Evolutionary conservation across 2,797 vertebrate species (phyloP).

Genomic region (Falco novaeseelandiae): DNA sequence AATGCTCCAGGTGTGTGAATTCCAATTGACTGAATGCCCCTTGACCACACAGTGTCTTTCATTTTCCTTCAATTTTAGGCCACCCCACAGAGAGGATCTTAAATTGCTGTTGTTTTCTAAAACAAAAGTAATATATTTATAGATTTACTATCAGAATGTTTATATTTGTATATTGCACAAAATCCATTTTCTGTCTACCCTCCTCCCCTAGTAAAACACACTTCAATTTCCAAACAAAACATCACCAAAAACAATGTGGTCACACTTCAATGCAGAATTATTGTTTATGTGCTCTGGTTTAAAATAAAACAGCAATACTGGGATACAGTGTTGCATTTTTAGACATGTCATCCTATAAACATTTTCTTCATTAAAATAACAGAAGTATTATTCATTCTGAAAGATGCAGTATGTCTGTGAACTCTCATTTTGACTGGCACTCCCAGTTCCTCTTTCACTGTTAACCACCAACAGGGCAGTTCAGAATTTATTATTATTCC

Average conservation of each 20-base stretch:
- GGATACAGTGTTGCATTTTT: slow-evolving; percentile 33
- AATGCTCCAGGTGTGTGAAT: not conserved
- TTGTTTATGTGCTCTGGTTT: slow-evolving; percentile 2
- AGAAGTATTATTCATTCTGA: not conserved
- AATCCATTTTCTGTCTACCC: slow-evolving; percentile 15
- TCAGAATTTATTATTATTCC: not conserved
- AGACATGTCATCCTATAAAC: not conserved
- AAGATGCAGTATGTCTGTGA: not conserved
- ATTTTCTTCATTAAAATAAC: slow-evolving; percentile 41
- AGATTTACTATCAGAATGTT: slow-evolving; percentile 35
- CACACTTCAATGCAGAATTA: slow-evolving; percentile 33
- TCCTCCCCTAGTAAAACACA: not conserved
- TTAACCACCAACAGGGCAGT: not conserved
- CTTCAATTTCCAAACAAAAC: slow-evolving; percentile 38
- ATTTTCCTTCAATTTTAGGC: slow-evolving; percentile 38
- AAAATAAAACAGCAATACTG: slow-evolving; percentile 48
- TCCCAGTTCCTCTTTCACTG: not conserved
- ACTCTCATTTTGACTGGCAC: not conserved
- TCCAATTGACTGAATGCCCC: not conserved
- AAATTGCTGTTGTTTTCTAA: slow-evolving; percentile 42
- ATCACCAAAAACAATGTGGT: not conserved
- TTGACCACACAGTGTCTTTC: not conserved
- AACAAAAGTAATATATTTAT: slow-evolving; percentile 46
- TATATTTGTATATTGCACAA: slow-evolving; percentile 44
- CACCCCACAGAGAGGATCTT: slow-evolving; percentile 12